These are phyloP conservation scores for Pristionchus maxplancki DNA, from an alignment of 2,888 invertebrate species.

Conservation along the genomic window DNA sequence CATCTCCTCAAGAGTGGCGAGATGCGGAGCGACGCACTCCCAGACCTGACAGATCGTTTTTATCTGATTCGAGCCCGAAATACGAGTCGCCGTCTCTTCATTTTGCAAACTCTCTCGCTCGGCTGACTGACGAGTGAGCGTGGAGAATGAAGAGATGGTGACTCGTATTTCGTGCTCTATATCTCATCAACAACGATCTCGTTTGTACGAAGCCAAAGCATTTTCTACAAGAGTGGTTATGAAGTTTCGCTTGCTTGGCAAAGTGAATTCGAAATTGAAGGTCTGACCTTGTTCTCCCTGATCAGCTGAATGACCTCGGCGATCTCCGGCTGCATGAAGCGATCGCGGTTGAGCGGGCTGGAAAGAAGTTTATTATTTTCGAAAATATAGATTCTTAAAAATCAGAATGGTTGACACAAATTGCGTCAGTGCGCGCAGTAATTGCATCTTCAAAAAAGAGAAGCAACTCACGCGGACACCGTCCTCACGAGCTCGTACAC, in stretches of 20 bases:
- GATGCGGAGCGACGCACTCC: slow-evolving; percentile 80
- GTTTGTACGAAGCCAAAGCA: no score
- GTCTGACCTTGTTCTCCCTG: slow-evolving; percentile 78
- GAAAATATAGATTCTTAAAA: background rate
- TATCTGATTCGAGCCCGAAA: no score
- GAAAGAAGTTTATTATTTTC: slow-evolving; percentile 55
- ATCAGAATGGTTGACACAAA: no score
- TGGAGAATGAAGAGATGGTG: no score
- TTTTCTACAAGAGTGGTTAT: no score
- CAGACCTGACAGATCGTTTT: slow-evolving; percentile 79
- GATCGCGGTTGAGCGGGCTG: slow-evolving; percentile 83
- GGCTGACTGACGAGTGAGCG: background rate
- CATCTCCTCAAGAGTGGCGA: slow-evolving; percentile 78
- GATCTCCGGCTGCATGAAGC: slow-evolving; percentile 84
- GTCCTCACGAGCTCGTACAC: slow-evolving; percentile 82
- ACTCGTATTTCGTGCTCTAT: no score
- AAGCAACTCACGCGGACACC: no score
- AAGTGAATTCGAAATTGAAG: background rate
- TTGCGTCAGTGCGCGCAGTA: no score
- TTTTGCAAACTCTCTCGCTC: background rate
- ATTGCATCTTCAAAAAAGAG: background rate
- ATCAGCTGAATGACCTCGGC: slow-evolving; percentile 82
- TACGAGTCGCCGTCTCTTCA: no score
- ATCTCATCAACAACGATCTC: no score
- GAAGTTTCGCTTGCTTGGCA: no score